Evolutionary conservation across 2,888 invertebrate genomes (phyloP).

Genomic region (Eutolmus rufibarbis): DNA sequence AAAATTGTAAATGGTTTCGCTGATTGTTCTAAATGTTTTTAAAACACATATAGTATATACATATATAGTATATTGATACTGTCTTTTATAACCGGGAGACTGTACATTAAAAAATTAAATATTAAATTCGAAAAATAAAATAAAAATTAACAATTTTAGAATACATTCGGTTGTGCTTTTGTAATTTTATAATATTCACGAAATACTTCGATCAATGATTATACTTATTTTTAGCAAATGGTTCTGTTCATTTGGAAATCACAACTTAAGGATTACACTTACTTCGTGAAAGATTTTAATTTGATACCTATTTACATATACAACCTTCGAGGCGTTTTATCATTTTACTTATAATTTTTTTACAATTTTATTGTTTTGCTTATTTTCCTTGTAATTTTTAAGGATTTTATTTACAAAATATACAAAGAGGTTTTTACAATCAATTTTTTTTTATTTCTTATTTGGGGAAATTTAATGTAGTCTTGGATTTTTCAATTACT

Average conservation of each 20-base stretch:
- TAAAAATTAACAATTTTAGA: slow-evolving; percentile 41
- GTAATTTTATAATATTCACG: not conserved
- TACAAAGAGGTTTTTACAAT: not conserved
- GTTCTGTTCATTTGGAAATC: not conserved
- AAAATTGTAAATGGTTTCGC: not conserved
- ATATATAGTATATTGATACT: not conserved
- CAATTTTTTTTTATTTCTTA: not conserved
- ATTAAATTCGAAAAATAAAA: not conserved
- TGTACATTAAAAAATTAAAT: not conserved
- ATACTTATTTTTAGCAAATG: not conserved
- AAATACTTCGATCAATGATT: not conserved
- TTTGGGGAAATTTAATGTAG: not conserved
- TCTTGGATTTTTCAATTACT: not conserved
- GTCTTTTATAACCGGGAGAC: not conserved
- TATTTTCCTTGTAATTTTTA: not conserved
- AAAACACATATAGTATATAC: not conserved
- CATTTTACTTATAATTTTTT: not conserved
- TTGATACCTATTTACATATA: not conserved
- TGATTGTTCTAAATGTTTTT: not conserved
- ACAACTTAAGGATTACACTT: not conserved
- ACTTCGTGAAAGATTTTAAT: not conserved
- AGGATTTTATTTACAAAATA: not conserved
- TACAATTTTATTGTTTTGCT: not conserved
- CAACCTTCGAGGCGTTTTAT: slow-evolving; percentile 1
- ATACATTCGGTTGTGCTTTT: slow-evolving; percentile 46